Conservation (phyloP, 2,888 invertebrate species). For the Amphimallon solstitiale region DNA sequence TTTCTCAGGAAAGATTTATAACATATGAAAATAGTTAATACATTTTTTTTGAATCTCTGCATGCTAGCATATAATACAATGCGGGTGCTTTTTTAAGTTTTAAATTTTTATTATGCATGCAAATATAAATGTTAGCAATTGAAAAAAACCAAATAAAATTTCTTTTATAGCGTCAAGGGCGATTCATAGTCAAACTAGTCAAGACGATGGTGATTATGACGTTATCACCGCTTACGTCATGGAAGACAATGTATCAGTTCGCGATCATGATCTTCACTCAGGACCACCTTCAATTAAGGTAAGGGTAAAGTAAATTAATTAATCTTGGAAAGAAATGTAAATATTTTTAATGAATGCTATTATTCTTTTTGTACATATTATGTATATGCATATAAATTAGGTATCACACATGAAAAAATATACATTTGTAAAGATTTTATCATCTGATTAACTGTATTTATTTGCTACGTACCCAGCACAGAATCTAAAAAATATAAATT, state of each 20-base stretch:
- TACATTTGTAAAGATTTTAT: background rate
- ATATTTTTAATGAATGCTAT: slow-evolving; percentile 35
- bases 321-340: slow-evolving; percentile 3
- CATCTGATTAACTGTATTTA: background rate
- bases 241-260: slow-evolving; percentile 86
- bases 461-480: background rate
- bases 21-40: no score
- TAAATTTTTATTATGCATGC: slow-evolving; percentile 11
- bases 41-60: no score
- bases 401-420: background rate
- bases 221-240: slow-evolving; percentile 79
- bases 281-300: slow-evolving; percentile 89
- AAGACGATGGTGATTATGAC: slow-evolving; percentile 87
- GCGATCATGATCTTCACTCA: slow-evolving; percentile 80
- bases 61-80: no score
- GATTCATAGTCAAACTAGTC: slow-evolving; percentile 66
- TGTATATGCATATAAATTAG: slow-evolving; percentile 28
- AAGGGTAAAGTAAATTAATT: slow-evolving; percentile 49
- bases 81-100: background rate
- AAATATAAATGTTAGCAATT: background rate
- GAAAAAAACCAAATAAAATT: background rate
- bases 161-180: slow-evolving; percentile 55
- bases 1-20: no score
- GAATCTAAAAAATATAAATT: no score
- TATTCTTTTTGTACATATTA: slow-evolving; percentile 27